Conservation (phyloP, 2,113 vertebrate genomes). For the Colius striatus region DNA sequence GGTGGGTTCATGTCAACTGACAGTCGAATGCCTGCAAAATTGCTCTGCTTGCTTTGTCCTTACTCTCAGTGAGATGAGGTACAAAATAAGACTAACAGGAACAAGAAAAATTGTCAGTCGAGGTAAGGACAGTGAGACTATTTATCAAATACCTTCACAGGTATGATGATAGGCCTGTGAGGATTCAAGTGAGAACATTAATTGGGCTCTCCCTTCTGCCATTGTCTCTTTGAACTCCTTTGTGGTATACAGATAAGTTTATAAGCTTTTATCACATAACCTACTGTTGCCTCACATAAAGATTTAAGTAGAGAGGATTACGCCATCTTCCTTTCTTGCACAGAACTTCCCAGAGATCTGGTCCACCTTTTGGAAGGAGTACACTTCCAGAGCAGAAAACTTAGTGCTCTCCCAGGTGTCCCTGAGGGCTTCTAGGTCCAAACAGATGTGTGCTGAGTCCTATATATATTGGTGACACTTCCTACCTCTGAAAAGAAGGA, state of each 20-base stretch:
- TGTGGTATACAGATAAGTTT: background rate
- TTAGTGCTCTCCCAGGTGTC: background rate
- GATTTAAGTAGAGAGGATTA: background rate
- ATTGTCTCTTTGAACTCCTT: background rate
- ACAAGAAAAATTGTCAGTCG: background rate
- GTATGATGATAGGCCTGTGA: background rate
- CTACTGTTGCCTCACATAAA: background rate
- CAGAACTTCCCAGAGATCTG: background rate
- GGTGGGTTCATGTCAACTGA: background rate
- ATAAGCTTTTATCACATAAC: background rate
- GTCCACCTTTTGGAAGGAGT: background rate
- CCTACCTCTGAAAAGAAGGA: background rate
- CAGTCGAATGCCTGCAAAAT: background rate
- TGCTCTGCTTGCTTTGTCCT: background rate
- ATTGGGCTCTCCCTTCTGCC: background rate
- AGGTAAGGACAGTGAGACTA: background rate
- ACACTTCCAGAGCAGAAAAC: background rate
- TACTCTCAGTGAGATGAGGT: background rate
- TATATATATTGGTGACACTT: background rate
- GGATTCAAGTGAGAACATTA: background rate
- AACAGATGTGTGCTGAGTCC: background rate
- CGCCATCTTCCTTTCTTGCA: background rate
- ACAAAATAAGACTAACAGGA: background rate
- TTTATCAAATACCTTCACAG: background rate
- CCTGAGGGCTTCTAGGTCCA: background rate